Evolutionary conservation across 2,113 vertebrate species (phyloP).

Genomic region (Chamaetylas fuelleborni): DNA sequence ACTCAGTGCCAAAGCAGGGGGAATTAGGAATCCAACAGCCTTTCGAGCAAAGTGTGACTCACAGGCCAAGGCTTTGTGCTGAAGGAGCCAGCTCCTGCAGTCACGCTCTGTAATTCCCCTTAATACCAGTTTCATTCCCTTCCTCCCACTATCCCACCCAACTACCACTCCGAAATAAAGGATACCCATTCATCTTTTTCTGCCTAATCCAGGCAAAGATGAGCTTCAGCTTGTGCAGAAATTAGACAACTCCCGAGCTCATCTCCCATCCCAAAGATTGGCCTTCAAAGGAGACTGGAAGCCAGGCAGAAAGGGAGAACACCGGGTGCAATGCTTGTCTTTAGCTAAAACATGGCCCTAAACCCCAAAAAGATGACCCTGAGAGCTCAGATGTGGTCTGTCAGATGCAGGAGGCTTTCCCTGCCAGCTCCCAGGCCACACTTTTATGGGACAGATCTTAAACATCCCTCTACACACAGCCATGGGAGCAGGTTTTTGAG

Average conservation of each 20-base stretch:
- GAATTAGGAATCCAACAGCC: not conserved
- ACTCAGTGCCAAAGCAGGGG: conserved; percentile 52
- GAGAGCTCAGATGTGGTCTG: not conserved
- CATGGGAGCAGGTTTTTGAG: not conserved
- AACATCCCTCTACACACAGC: not conserved
- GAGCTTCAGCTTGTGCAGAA: not conserved
- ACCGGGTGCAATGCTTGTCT: rapidly evolving
- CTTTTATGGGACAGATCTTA: not conserved
- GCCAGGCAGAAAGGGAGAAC: not conserved
- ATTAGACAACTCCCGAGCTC: not conserved
- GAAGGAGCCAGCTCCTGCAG: not conserved
- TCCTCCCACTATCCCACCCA: not conserved
- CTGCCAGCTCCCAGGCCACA: not conserved
- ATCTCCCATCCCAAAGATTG: not conserved
- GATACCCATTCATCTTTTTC: not conserved
- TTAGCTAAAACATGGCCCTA: not conserved
- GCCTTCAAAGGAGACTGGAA: not conserved
- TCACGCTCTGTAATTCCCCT: not conserved
- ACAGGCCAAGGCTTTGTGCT: not conserved
- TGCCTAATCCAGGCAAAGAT: not conserved
- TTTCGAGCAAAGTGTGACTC: conserved; percentile 57
- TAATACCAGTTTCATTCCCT: not conserved
- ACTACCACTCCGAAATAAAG: not conserved
- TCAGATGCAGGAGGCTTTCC: not conserved
- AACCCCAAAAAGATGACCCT: not conserved